Evolutionary conservation across 2,113 vertebrate genomes (phyloP).

Genomic region (Dunckerocampus dactyliophorus): DNA sequence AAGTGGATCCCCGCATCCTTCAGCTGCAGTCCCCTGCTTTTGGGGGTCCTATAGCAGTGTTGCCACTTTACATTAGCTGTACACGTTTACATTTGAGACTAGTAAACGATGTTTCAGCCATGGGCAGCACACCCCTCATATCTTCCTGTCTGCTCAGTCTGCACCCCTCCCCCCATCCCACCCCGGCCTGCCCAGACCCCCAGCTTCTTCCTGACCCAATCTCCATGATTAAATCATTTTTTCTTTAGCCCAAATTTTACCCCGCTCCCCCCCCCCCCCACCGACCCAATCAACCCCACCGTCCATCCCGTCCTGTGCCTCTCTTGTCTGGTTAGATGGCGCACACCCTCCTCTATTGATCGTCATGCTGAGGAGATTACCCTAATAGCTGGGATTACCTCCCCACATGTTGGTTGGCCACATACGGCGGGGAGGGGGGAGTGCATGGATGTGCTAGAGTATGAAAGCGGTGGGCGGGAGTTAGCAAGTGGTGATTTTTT

Average conservation of each 20-base stretch:
- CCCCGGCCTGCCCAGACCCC: slow-evolving; percentile 56
- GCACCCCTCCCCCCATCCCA: slow-evolving; percentile 39
- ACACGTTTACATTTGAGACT: not conserved
- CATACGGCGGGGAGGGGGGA: slow-evolving; percentile 47
- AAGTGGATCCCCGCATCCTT: too few relatives aligned
- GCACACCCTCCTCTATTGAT: slow-evolving; percentile 74
- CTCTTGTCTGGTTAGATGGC: slow-evolving; percentile 54
- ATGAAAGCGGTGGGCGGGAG: slow-evolving; percentile 5
- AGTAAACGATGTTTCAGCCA: slow-evolving; percentile 10
- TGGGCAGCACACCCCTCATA: slow-evolving; percentile 44
- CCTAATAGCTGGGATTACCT: slow-evolving; percentile 78
- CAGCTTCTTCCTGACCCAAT: slow-evolving; percentile 71
- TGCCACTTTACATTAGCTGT: too few relatives aligned
- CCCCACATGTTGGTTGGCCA: slow-evolving; percentile 74
- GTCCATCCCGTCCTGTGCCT: slow-evolving; percentile 16
- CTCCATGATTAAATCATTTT: slow-evolving; percentile 73
- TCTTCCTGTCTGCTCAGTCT: slow-evolving; percentile 56
- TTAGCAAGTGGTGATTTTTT: not conserved
- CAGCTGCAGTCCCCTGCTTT: too few relatives aligned
- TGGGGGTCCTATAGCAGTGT: too few relatives aligned
- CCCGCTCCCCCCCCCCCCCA: slow-evolving; percentile 6
- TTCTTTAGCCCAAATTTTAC: slow-evolving; percentile 69
- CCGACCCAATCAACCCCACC: not conserved
- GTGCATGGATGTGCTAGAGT: slow-evolving; percentile 59
- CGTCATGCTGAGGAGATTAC: slow-evolving; percentile 77